Base-by-base conservation (phyloP, 2,113 vertebrate species). In the Campylomormyrus numenius region DNA sequence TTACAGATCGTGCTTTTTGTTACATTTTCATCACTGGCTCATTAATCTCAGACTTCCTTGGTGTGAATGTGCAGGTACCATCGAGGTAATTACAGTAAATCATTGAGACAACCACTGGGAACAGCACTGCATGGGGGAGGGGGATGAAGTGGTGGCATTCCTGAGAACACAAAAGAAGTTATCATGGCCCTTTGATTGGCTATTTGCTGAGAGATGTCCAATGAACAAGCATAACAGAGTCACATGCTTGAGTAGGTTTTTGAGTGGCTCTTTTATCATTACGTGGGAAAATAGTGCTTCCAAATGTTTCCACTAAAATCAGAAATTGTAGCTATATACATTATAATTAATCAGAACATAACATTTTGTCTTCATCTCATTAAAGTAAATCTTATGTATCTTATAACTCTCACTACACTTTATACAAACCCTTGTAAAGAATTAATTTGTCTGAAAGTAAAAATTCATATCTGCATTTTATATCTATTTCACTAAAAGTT, bases 71-170 rank as follows among this genome's bases (percentile, higher is more conserved):
- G 39, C 80, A 85, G 80, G 89, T 89, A 89, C 90, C 66, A 77
- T 83, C 42, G 86, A 88, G 90, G 90, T 90, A 90, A 90, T 90
- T 90, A 90, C 90, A 90, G 90, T 90, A 90, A 90, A 90, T 90
- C 90, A 90, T 56, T 39, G 70, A 88, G 90, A 90, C 90, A 90
- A 88, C 86, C 50, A n/a, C 53, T 86, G 46, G 86, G 90, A 80
- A 70, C 70, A 62, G 87, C 66, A 45, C n/a, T 45, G 48, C 6
- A 46, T 2, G 87, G 89, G 49, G 77, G 89, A n/a, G 24, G 66
- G 48, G 70, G 42, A 11, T 74, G 74, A 45, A 6, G 27, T 39
- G 46, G 46, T 27, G 70, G 31, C 31, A 66, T 80, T 85, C 19
- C 52, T 21, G 50, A 39, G 24, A 24, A 31, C 83, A 89, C 89